These are phyloP conservation scores for Poeciliopsis infans DNA, from an alignment of 2,797 vertebrate genomes.

Conservation along the genomic window DNA sequence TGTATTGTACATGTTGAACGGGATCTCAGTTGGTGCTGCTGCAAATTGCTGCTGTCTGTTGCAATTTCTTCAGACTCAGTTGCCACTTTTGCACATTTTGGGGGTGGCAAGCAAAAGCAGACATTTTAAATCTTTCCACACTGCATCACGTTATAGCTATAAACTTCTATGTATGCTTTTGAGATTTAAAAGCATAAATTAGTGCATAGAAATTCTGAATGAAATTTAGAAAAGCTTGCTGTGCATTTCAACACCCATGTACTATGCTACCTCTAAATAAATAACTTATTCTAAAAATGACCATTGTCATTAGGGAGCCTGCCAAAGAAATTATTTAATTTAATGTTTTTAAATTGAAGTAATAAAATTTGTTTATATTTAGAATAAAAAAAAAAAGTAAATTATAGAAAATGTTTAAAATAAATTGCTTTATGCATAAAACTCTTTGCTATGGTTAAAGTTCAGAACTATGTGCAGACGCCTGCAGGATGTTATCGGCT, in stretches of 20 bases:
- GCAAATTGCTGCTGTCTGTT: not conserved
- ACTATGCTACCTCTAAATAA: not conserved
- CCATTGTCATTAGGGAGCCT: no score
- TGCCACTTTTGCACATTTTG: not conserved
- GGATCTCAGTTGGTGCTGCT: slow-evolving; percentile 5
- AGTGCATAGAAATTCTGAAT: not conserved
- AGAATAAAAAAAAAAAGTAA: no score
- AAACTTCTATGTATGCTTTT: not conserved
- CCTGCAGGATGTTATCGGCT: no score
- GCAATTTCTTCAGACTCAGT: slow-evolving; percentile 3
- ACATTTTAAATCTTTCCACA: not conserved
- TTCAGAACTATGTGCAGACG: no score
- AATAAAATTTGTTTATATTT: no score
- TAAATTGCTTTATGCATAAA: no score
- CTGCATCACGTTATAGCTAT: not conserved
- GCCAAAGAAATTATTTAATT: no score
- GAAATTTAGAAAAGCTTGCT: not conserved
- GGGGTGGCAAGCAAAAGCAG: not conserved
- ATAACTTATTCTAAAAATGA: not conserved
- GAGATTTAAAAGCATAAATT: not conserved
- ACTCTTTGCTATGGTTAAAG: no score
- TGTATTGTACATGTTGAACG: slow-evolving; percentile 25
- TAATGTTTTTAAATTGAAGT: no score
- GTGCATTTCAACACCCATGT: not conserved
- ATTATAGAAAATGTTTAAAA: no score